phyloP scores from a whole-genome alignment of 2,797 vertebrate species.

The Onychomys torridus region DNA sequence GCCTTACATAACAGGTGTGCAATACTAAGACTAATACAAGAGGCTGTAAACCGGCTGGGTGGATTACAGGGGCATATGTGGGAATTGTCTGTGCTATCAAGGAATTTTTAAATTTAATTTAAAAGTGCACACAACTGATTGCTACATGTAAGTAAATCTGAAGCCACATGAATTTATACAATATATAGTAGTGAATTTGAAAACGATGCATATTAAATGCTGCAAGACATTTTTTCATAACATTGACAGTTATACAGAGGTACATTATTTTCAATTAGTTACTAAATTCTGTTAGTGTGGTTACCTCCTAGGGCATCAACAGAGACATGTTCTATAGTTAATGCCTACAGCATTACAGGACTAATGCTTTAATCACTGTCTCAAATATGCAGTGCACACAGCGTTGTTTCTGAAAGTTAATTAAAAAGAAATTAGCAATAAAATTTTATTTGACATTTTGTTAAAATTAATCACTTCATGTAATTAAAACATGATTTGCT shows the following conservation, averaged over 20 bases:
- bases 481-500: conserved; percentile 55
- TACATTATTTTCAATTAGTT: not conserved
- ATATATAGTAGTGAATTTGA: not conserved
- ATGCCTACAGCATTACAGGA: not conserved
- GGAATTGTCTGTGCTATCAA: not conserved
- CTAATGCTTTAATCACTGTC: conserved; percentile 65
- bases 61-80: not conserved
- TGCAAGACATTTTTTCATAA: not conserved
- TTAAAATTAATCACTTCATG: conserved; percentile 63
- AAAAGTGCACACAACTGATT: not conserved
- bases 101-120: not conserved
- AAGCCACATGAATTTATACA: not conserved
- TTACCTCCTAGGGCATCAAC: not conserved
- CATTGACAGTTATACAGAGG: not conserved
- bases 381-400: conserved; percentile 35
- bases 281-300: not conserved
- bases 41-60: not conserved
- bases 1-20: not conserved
- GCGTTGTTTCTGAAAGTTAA: conserved; percentile 62
- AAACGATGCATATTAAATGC: not conserved
- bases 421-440: conserved; percentile 66
- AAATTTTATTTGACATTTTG: conserved; percentile 56
- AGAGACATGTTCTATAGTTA: conserved; percentile 35
- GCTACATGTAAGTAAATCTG: not conserved
- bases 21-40: not conserved